Percentiles rank a stretch among this genome's conserved stretches.
Conservation (phyloP, 1,140 invertebrate genomes). For the Saccostrea cuccullata region DNA sequence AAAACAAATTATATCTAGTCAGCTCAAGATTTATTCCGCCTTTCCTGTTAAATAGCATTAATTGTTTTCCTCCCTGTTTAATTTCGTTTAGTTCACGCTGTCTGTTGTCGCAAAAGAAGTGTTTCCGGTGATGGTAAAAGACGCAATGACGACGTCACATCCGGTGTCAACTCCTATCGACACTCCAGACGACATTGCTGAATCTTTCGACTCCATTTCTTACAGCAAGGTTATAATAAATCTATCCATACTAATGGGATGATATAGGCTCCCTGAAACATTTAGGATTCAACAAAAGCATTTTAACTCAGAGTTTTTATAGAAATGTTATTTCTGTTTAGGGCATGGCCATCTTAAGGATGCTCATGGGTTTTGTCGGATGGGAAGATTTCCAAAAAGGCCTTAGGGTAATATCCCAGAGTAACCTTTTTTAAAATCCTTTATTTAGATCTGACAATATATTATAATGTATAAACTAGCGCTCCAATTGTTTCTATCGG, state of each 20-base stretch:
- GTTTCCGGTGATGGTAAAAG: slow-evolving; percentile 76
- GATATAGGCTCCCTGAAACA: neutral
- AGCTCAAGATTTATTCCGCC: neutral
- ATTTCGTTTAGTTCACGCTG: slow-evolving; percentile 68
- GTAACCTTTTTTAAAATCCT: too few species aligned
- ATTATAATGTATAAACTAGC: too few species aligned
- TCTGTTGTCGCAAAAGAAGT: slow-evolving; percentile 75
- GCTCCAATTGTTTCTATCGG: neutral
- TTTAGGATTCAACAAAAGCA: too few species aligned
- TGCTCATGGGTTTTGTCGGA: slow-evolving; percentile 76
- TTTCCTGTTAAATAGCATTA: too few species aligned
- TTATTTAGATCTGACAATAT: too few species aligned
- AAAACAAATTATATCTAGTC: neutral
- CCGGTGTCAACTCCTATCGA: slow-evolving; percentile 74
- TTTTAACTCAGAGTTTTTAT: too few species aligned
- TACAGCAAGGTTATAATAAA: slow-evolving; percentile 73
- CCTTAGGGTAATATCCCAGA: slow-evolving; percentile 63
- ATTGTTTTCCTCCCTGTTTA: neutral
- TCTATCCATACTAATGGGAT: neutral
- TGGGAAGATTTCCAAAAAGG: slow-evolving; percentile 72
- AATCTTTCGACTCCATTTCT: slow-evolving; percentile 76
- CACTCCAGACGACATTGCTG: slow-evolving; percentile 74
- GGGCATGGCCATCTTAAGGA: slow-evolving; percentile 77
- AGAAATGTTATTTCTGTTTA: slow-evolving; percentile 77
- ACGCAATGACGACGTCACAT: slow-evolving; percentile 80